Evolutionary conservation across 2,888 invertebrate species (phyloP).

Genomic region (Pachydiplax longipennis): DNA sequence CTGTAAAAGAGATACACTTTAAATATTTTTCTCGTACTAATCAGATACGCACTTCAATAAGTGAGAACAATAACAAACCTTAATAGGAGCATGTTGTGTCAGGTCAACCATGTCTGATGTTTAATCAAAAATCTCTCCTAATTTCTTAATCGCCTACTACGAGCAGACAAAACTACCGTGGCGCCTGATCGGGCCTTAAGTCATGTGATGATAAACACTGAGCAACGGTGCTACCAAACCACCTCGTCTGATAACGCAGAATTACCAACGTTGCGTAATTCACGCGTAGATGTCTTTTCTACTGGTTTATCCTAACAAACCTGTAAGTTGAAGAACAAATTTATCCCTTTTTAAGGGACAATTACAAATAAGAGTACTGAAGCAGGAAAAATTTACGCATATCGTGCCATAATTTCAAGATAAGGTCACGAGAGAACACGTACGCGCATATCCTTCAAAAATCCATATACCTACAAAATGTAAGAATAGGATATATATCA

Average conservation of each 20-base stretch:
- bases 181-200: neutral
- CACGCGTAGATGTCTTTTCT: too few relatives aligned
- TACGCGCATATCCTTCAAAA: too few relatives aligned
- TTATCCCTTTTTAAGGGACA: too few relatives aligned
- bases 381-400: too few relatives aligned
- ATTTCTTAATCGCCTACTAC: neutral
- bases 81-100: conserved; percentile 2
- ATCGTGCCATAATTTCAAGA: too few relatives aligned
- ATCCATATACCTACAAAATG: too few relatives aligned
- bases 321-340: too few relatives aligned
- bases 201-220: neutral
- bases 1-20: conserved; percentile 48
- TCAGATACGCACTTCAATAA: neutral
- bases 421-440: too few relatives aligned
- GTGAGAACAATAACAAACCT: neutral
- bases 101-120: neutral
- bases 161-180: neutral
- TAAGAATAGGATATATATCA: too few relatives aligned
- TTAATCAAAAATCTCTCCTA: neutral
- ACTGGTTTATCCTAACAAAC: too few relatives aligned
- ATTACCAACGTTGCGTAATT: neutral
- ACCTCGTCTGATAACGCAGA: neutral
- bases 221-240: neutral
- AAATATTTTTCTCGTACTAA: neutral
- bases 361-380: too few relatives aligned